phyloP scores from a whole-genome alignment of 1,140 invertebrate species.

The Ditylenchus dipsaci region DNA sequence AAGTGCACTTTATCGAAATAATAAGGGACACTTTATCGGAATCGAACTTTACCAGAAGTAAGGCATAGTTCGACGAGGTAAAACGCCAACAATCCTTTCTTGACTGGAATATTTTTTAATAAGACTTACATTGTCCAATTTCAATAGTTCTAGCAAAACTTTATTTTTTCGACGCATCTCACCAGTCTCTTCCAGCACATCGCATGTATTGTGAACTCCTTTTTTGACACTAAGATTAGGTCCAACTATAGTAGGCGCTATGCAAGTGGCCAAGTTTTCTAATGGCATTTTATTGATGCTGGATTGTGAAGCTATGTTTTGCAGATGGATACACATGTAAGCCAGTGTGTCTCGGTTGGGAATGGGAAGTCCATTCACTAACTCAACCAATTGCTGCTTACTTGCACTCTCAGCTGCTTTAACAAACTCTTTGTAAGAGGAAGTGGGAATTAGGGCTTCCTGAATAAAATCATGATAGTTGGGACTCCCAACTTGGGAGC shows the following conservation, averaged over 20 bases:
- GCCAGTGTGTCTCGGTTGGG: constrained; percentile 82
- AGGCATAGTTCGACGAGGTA: too few relatives aligned
- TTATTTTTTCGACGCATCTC: not conserved
- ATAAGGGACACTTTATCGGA: too few relatives aligned
- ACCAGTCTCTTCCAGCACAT: not conserved
- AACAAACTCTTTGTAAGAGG: constrained; percentile 73
- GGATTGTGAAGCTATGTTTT: constrained; percentile 60
- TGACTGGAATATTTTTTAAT: too few relatives aligned
- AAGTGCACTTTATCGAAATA: too few relatives aligned
- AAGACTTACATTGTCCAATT: constrained; percentile 4
- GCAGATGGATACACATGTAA: constrained; percentile 76
- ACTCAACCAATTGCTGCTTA: constrained; percentile 65
- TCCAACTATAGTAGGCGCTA: not conserved
- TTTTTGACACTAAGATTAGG: not conserved
- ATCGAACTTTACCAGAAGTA: too few relatives aligned
- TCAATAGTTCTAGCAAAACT: not conserved
- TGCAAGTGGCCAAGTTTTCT: not conserved
- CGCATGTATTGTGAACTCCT: not conserved
- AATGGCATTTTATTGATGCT: constrained; percentile 20
- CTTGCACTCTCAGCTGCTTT: constrained; percentile 62
- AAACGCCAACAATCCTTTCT: too few relatives aligned
- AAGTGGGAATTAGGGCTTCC: constrained; percentile 75
- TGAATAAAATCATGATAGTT: constrained; percentile 53
- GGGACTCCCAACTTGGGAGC: too few relatives aligned
- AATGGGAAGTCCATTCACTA: constrained; percentile 71